These are phyloP conservation scores for Ophioderma brevispina DNA, from an alignment of 35 echinoderm and acorn worm species.

Conservation along the genomic window DNA sequence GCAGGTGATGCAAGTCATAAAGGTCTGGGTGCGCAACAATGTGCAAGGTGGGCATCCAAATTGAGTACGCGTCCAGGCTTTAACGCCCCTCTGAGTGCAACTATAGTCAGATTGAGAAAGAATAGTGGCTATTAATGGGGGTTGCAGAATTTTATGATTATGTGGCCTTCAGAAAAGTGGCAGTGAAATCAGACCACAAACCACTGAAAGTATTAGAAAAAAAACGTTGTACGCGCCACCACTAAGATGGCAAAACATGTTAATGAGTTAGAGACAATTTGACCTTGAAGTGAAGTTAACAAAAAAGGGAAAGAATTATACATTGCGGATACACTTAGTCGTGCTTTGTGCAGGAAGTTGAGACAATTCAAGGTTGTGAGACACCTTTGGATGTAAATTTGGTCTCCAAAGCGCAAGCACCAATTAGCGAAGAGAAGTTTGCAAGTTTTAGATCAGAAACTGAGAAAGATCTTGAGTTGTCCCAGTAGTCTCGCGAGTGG, in stretches of 20 bases:
- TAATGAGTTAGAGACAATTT: constrained; percentile 57
- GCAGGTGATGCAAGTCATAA: too few relatives aligned
- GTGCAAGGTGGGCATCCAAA: constrained; percentile 64
- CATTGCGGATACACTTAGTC: constrained; percentile 58
- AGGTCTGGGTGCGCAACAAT: constrained; percentile 48
- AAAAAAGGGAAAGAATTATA: constrained; percentile 52
- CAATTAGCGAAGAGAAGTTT: neutral
- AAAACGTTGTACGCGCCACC: constrained; percentile 60
- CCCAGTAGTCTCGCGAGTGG: neutral
- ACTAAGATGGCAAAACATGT: constrained; percentile 72
- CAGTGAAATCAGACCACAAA: constrained; percentile 69
- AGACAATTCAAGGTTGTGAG: constrained; percentile 15
- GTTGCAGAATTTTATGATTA: constrained; percentile 84
- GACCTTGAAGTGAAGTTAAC: too few relatives aligned
- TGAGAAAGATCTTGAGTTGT: neutral
- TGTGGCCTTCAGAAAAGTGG: constrained; percentile 52
- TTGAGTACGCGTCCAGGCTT: constrained; percentile 61
- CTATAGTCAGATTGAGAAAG: constrained; percentile 75
- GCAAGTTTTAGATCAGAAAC: constrained; percentile 3
- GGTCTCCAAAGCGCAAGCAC: neutral
- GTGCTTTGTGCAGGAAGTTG: constrained; percentile 39
- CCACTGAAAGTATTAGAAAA: constrained; percentile 44
- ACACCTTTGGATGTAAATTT: constrained; percentile 32
- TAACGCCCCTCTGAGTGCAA: constrained; percentile 47
- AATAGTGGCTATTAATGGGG: constrained; percentile 61